Evolutionary conservation across 2,797 vertebrate species (phyloP).

Genomic region (Limosa lapponica): DNA sequence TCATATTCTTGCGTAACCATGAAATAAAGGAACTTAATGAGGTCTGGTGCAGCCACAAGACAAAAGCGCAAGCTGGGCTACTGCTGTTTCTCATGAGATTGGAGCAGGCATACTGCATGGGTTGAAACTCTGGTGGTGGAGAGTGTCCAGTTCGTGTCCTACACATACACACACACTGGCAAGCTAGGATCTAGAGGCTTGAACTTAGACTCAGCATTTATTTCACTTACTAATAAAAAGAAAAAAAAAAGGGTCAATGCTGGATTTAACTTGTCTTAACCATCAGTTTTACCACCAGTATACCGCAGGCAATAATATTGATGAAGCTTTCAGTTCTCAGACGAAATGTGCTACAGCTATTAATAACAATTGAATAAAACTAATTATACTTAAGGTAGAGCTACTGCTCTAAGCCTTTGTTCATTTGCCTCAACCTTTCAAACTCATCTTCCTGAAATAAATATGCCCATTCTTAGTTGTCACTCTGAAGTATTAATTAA

Average conservation of each 20-base stretch:
- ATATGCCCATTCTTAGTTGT: background rate
- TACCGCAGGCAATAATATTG: background rate
- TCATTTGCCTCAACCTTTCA: background rate
- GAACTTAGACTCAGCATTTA: background rate
- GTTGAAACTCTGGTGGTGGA: background rate
- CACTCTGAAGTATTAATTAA: background rate
- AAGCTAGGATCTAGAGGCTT: background rate
- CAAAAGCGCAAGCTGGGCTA: background rate
- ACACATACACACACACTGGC: background rate
- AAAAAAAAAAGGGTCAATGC: background rate
- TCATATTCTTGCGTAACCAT: background rate
- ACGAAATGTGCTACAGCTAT: background rate
- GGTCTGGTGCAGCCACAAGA: background rate
- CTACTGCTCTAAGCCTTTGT: background rate
- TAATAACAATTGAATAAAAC: background rate
- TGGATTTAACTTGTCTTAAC: background rate
- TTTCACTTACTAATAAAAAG: background rate
- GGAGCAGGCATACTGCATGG: rapidly evolving
- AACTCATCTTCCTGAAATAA: background rate
- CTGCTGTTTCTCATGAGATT: background rate
- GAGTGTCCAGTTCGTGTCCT: background rate
- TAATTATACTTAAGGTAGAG: background rate
- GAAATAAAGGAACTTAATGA: background rate
- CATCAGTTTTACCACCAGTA: background rate
- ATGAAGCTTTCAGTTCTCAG: background rate